Evolutionary conservation across 2,888 invertebrate genomes (phyloP), one percentile per base, ranked within the genome.

Genomic region (Sipha maydis): DNA sequence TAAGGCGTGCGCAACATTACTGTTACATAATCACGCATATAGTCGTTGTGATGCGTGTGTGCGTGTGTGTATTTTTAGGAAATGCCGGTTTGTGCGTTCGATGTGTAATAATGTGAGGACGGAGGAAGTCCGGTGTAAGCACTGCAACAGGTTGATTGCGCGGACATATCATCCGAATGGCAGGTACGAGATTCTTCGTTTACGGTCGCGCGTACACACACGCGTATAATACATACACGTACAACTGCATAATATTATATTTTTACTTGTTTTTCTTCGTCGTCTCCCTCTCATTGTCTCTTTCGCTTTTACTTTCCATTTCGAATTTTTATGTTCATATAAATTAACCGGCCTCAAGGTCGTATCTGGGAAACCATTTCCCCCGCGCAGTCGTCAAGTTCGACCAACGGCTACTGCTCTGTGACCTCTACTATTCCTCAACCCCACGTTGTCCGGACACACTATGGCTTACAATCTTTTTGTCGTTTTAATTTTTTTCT

Each of bases 291-390:
- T 17, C 25, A 9, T 48, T 48, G 48, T 48, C 14, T 48, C 11
- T 48, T 48, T 48, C n/a, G 34, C 83, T 75, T 56, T 83, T 83
- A 83, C 83, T 83, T 83, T 83, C 83, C 73, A 38, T 83, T 75
- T 14, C 34, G 4, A 38, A 14, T 48, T 48, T 48, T 11, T 14
- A 48, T 14, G 14, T 48, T 34, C 38, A n/a, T 34, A 75, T 77
- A 83, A 56, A 56, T 75, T 75, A 75, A 56, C 83, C 56, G 75
- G 73, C 19, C 17, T 3, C 83, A 83, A 83, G 83, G 83, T 83
- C 83, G 17, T n/a, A 17, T 17, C 1, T 48, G n/a, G 31, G 48
- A 83, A 73, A 83, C 4, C 11, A n/a, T 56, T 7, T 31, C 25
- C 25, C 17, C 2, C 17, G 14, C 56, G n/a, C 8, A 8, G 28